Evolutionary conservation across 2,113 vertebrate genomes (phyloP).

Genomic region (Alligator sinensis): DNA sequence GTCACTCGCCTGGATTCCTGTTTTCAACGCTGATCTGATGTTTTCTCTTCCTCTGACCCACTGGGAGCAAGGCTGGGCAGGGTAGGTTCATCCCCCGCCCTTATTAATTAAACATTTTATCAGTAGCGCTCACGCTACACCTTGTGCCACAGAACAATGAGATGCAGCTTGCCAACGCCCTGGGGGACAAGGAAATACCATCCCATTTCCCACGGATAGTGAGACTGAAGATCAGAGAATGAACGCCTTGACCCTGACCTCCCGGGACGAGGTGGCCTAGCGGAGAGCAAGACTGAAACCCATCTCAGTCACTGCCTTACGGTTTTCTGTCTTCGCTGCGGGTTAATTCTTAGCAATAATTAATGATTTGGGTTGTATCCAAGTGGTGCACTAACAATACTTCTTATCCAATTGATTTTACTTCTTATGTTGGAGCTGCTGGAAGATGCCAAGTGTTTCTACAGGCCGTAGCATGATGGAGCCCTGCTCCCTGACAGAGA

Average conservation of each 20-base stretch:
- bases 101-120: background rate
- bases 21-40: background rate
- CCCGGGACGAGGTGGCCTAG: background rate
- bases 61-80: background rate
- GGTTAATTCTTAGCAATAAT: background rate
- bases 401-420: background rate
- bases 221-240: background rate
- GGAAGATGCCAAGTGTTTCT: background rate
- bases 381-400: background rate
- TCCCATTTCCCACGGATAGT: background rate
- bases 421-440: background rate
- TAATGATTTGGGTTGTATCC: background rate
- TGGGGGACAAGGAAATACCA: background rate
- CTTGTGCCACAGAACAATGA: background rate
- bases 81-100: background rate
- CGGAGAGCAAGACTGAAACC: background rate
- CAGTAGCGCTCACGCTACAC: background rate
- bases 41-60: background rate
- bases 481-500: background rate
- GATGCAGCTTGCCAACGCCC: background rate
- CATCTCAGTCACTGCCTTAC: background rate
- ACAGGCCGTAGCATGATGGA: accelerated
- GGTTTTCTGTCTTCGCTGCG: background rate
- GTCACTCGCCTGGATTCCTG: background rate
- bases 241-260: background rate